These are phyloP conservation scores for Leptinotarsa tumamoca DNA, from an alignment of 2,888 invertebrate species.

Conservation along the genomic window DNA sequence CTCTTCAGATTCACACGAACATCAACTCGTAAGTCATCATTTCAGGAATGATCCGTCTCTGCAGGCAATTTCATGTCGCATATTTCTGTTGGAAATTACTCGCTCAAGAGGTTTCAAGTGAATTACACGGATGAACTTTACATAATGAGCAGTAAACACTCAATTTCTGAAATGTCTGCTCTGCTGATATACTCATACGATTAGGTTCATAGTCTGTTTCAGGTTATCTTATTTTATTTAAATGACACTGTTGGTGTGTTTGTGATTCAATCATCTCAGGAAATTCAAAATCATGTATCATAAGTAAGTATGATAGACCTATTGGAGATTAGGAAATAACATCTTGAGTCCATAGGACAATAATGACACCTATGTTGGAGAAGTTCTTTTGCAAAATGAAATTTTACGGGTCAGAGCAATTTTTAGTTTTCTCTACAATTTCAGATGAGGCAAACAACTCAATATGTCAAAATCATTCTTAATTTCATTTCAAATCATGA, in stretches of 20 bases:
- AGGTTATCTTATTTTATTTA: background rate
- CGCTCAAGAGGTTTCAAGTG: conserved; percentile 17
- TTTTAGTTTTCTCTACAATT: too few species aligned
- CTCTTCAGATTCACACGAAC: conserved; percentile 22
- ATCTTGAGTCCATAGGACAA: too few species aligned
- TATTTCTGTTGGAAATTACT: conserved; percentile 19
- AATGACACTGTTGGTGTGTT: background rate
- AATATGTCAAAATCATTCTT: too few species aligned
- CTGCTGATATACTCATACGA: background rate
- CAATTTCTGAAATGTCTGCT: background rate
- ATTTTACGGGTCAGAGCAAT: too few species aligned
- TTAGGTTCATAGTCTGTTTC: background rate
- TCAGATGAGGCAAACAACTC: too few species aligned
- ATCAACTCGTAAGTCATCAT: conserved; percentile 25
- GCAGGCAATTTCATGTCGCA: conserved; percentile 24
- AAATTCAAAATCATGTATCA: too few species aligned
- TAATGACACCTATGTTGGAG: too few species aligned
- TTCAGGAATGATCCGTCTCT: conserved; percentile 26
- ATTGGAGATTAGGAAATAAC: too few species aligned
- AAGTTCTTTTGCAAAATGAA: too few species aligned
- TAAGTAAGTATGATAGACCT: too few species aligned
- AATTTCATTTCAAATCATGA: too few species aligned
- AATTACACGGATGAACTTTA: conserved; percentile 19
- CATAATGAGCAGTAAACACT: conserved; percentile 16
- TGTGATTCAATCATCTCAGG: too few species aligned